A percentile compares a stretch with the other conserved stretches of the same genome.
Conservation (phyloP, 2,888 invertebrate species). For the Dryococelus australis region DNA sequence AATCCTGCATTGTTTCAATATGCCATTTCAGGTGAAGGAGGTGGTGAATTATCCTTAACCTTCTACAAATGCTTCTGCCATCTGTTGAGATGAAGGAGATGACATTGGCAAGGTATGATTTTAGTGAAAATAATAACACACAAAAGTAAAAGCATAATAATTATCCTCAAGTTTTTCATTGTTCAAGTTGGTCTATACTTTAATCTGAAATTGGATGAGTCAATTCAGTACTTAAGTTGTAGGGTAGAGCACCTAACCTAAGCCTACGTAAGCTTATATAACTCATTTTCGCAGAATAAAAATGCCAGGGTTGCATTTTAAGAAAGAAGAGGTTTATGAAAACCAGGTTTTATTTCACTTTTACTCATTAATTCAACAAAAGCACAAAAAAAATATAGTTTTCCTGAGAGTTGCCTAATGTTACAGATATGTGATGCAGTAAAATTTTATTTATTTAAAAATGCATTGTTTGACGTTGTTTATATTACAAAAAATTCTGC, state of each 20-base stretch:
- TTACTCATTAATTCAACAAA: no score
- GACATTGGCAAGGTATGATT: not conserved
- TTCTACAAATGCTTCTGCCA: not conserved
- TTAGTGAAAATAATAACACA: not conserved
- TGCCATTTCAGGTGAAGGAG: not conserved
- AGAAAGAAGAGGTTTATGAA: no score
- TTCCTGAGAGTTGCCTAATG: no score
- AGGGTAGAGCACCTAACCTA: no score
- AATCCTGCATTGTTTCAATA: not conserved
- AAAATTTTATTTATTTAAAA: not conserved
- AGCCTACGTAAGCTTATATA: no score
- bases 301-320: no score
- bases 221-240: no score
- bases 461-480: not conserved
- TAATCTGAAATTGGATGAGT: no score
- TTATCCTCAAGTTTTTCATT: not conserved
- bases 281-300: no score
- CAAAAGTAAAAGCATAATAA: not conserved
- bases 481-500: no score
- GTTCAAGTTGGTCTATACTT: not conserved
- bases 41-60: not conserved
- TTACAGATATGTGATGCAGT: not conserved
- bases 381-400: no score
- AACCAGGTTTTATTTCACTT: no score
- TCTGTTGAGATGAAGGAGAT: not conserved